Evolutionary conservation across 2,797 vertebrate genomes (phyloP).

Genomic region (Myoxocephalus aenaeus): DNA sequence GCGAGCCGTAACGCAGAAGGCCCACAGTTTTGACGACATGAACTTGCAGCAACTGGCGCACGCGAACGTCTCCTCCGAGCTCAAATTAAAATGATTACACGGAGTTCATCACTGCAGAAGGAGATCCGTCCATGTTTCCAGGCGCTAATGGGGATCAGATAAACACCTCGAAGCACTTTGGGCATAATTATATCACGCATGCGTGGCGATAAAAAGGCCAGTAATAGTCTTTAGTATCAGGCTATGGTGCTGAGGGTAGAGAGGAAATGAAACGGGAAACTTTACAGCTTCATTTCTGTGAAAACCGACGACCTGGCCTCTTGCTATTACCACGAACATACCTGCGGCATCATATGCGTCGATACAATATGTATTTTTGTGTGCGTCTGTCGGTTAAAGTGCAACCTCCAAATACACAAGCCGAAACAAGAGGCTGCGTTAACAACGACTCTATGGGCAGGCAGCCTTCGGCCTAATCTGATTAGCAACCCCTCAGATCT

Average conservation of each 20-base stretch:
- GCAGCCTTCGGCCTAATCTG: constrained; percentile 46
- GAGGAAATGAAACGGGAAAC: constrained; percentile 41
- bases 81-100: constrained; percentile 54
- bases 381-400: neutral
- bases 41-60: constrained; percentile 1
- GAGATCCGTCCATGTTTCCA: neutral
- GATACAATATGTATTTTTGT: neutral
- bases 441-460: constrained; percentile 30
- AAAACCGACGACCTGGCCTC: constrained; percentile 41
- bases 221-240: neutral
- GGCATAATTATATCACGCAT: constrained; percentile 13
- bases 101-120: neutral
- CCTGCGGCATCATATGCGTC: neutral
- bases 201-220: constrained; percentile 32
- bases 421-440: constrained; percentile 37
- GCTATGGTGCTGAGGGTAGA: neutral
- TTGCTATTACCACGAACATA: neutral
- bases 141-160: neutral
- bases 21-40: constrained; percentile 18
- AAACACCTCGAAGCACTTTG: constrained; percentile 21
- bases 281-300: constrained; percentile 20
- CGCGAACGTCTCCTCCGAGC: constrained; percentile 32
- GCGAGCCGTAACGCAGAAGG: constrained; percentile 22
- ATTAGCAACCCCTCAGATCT: constrained; percentile 39
- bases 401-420: constrained; percentile 26